Percentiles rank a stretch among this genome's conserved stretches.
Evolutionary conservation across 2,113 vertebrate species (phyloP).

Genomic region (Rhinichthys klamathensis): DNA sequence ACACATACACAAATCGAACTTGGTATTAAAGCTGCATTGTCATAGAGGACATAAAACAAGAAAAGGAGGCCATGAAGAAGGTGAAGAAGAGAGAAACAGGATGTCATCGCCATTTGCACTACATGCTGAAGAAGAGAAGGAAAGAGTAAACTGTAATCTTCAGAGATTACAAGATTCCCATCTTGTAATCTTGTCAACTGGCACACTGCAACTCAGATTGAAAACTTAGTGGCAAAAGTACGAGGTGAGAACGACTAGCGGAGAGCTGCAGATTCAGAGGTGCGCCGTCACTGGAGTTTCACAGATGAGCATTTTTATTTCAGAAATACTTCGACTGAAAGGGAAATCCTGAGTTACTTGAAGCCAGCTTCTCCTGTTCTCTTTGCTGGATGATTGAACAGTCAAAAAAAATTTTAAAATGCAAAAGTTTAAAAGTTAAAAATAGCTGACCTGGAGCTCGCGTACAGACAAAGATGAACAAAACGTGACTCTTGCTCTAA

Average conservation of each 20-base stretch:
- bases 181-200: slow-evolving; percentile 63
- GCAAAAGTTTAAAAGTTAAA: background rate
- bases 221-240: slow-evolving; percentile 26
- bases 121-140: background rate
- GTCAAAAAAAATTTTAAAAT: background rate
- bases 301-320: background rate
- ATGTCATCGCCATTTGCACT: background rate
- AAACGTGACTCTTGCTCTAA: background rate
- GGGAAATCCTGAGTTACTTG: background rate
- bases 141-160: slow-evolving; percentile 55
- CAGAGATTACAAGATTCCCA: slow-evolving; percentile 63
- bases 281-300: background rate
- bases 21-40: background rate
- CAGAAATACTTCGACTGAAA: background rate
- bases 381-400: background rate
- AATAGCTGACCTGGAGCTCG: background rate
- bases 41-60: background rate
- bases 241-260: background rate
- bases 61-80: background rate
- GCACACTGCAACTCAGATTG: slow-evolving; percentile 50
- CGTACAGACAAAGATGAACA: background rate
- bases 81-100: background rate
- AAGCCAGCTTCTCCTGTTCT: background rate
- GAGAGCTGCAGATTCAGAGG: background rate
- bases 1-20: background rate